Evolutionary conservation across 2,113 vertebrate genomes (phyloP).

Genomic region (Cheilinus undulatus): DNA sequence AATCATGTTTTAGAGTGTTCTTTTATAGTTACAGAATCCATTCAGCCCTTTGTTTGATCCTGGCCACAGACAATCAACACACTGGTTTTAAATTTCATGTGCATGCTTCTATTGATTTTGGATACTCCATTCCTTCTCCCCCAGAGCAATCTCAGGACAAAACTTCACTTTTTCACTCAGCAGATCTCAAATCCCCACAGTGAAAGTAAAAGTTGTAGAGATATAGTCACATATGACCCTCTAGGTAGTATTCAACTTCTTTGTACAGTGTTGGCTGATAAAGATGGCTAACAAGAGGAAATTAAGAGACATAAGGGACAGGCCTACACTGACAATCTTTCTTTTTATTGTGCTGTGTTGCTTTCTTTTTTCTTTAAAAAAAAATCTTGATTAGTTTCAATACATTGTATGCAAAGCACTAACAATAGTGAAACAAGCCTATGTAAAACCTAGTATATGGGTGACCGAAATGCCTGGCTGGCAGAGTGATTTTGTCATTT

Average conservation of each 20-base stretch:
- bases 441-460: too few species aligned
- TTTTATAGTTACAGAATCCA: slow-evolving; percentile 12
- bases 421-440: too few species aligned
- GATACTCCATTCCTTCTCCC: not conserved
- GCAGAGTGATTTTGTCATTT: too few species aligned
- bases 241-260: not conserved
- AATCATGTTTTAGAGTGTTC: not conserved
- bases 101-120: slow-evolving; percentile 6
- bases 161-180: not conserved
- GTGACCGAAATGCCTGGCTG: too few species aligned
- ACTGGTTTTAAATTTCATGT: not conserved
- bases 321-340: not conserved
- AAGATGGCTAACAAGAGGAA: not conserved
- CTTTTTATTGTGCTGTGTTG: not conserved
- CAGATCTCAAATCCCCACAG: not conserved
- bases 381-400: not conserved
- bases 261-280: not conserved
- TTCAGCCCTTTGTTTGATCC: not conserved
- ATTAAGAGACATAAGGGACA: not conserved
- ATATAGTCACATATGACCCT: not conserved
- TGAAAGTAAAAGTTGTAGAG: not conserved
- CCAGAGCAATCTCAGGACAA: not conserved
- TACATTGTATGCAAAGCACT: not conserved
- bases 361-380: not conserved
- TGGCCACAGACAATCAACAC: not conserved